Base-by-base conservation (phyloP, 2,797 vertebrate genomes). In the Alauda arvensis region DNA sequence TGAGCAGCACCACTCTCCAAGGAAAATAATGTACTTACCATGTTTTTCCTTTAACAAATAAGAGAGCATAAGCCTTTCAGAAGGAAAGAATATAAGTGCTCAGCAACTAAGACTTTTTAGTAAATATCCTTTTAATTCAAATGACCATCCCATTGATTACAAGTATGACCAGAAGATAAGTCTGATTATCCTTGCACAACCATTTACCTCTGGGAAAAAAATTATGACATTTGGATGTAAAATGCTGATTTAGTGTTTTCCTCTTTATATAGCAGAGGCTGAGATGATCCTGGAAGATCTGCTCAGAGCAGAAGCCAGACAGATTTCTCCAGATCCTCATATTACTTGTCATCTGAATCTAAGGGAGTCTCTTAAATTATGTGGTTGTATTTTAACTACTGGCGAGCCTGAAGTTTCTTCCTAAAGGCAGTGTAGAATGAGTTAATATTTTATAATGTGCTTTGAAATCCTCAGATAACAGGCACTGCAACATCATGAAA, bases 381-480 rank as follows among this genome's bases (percentile, higher is more conserved):
- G 33, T 65, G 37, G 29, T 48, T 87, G 15, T 45, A 23, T 80
- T 88, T 94, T 85, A 45, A 29, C 31, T 43, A 81, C 13, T 59
- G 49, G 33, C 46, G 28, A 87, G 49, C 63, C 60, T 60, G 29
- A 81, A 33, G 3, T 85, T 81, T 72, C 67, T 80, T 70, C 29
- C 46, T 33, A 48, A 60, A 74, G 46, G 40, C 61, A 77, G 23
- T 61, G n/a, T 63, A 70, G 88, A 91, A 88, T 31, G 7, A 83
- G 82, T 63, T 68, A 67, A 65, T 76, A 83, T 68, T 86, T 93
- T 83, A 67, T 55, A 70, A 33, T 1, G 1, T 74, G 21, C 68
- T 90, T 93, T 68, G 68, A 91, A 92, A 93, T 77, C 28, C 18
- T 88, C 51, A 59, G n/a, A 82, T 88, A 65, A 90, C 84, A 93